Evolutionary conservation across 1,140 invertebrate species (phyloP), one percentile per base, ranked within the genome.

Genomic region (Cherax quadricarinatus): DNA sequence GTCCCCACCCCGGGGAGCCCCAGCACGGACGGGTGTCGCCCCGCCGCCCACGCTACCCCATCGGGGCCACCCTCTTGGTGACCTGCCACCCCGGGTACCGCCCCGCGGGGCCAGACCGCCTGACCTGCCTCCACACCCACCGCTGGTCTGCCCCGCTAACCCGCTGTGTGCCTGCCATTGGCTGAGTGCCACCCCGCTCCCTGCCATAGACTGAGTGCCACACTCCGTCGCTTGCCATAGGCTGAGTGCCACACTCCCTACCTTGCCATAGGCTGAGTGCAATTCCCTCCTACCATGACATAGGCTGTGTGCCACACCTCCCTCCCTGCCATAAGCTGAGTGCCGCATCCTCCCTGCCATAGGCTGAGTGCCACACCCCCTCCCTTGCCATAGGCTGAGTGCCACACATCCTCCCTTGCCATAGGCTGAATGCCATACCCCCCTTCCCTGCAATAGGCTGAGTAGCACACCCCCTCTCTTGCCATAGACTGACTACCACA

Each of bases 21-120:
- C 66, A 88, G 9, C 81, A 93, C 73, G 93, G 92, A 1, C 92
- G 85, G 16, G 89, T 94, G 16, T 89, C 89, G 0, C 92, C 92
- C 51, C 92, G 93, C 3, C 92, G 89, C 10, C 70, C 92, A 66
- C 87, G 92, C 2, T 93, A 93, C 86, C 89, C 86, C 60, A 79
- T 93, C 80, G 92, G 86, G 62, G 80, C 85, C 9, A 86, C 83
- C 16, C 24, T 91, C 0, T 78, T 93, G 79, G 91, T 93, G n/a
- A 91, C 88, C 70, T 93, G 93, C 57, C 83, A 81, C 60, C 93
- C 92, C 24, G 93, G 93, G 48, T 93, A 91, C 87, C 89, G 93
- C 41, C 93, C 93, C 24, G 93, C 93, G 4, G 93, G 93, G 18
- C 93, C 93, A 16, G 93, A 93, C 89, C 89, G 93, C 7, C 89